Evolutionary conservation across 2,888 invertebrate genomes (phyloP).

Genomic region (Stenurella melanura): DNA sequence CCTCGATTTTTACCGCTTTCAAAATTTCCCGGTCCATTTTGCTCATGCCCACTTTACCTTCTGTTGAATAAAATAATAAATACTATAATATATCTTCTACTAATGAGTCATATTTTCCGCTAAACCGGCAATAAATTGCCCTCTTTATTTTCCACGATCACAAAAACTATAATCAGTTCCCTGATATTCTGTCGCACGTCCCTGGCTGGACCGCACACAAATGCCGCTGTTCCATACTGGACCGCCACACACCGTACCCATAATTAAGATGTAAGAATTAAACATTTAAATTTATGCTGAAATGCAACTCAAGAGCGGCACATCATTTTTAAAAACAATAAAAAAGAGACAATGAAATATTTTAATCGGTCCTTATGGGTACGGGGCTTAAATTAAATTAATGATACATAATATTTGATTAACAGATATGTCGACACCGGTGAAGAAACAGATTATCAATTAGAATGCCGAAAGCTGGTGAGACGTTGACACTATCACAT

Average conservation of each 20-base stretch:
- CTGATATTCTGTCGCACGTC: not conserved
- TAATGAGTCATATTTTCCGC: not conserved
- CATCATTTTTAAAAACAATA: slow-evolving; percentile 44
- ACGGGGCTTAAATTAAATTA: slow-evolving; percentile 13
- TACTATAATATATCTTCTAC: too few species aligned
- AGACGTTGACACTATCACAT: not conserved
- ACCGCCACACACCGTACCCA: slow-evolving; percentile 52
- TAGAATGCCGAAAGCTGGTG: not conserved
- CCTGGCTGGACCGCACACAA: slow-evolving; percentile 29
- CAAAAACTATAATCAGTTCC: not conserved
- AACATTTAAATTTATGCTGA: slow-evolving; percentile 54
- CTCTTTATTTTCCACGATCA: not conserved
- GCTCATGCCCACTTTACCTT: too few species aligned
- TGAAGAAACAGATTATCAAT: slow-evolving; percentile 12
- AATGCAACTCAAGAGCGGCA: slow-evolving; percentile 47
- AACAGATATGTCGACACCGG: slow-evolving; percentile 24
- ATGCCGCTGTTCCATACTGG: slow-evolving; percentile 40
- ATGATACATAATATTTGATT: slow-evolving; percentile 19
- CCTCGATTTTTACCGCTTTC: too few species aligned
- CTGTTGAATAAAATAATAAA: too few species aligned
- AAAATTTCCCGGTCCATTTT: too few species aligned
- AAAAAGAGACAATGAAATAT: slow-evolving; percentile 24
- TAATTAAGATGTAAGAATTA: slow-evolving; percentile 54
- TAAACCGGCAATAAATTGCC: not conserved
- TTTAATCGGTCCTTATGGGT: slow-evolving; percentile 22